A percentile compares a stretch with the other conserved stretches of the same genome.
Conservation (phyloP, 2,888 invertebrate genomes). For the Phorcus lineatus region DNA sequence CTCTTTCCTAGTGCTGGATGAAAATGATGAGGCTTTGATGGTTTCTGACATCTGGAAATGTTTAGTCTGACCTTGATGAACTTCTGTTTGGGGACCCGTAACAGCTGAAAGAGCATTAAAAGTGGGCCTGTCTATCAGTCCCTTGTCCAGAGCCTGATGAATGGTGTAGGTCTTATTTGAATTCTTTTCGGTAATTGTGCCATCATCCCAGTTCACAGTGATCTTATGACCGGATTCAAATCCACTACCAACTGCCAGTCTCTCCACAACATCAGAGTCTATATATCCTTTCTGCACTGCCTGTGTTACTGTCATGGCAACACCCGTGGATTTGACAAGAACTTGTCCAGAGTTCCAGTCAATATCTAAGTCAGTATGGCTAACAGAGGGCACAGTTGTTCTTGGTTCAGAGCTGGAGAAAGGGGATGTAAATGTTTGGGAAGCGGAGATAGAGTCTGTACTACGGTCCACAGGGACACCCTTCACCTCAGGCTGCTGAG, state of each 20-base stretch:
- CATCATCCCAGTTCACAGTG: constrained; percentile 84
- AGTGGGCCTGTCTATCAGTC: constrained; percentile 60
- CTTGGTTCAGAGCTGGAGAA: constrained; percentile 29
- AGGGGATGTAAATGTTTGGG: constrained; percentile 29
- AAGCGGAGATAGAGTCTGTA: constrained; percentile 31
- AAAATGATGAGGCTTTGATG: background rate
- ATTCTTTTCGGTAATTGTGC: constrained; percentile 76
- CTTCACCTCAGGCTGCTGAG: constrained; percentile 24
- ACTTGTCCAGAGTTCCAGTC: constrained; percentile 65
- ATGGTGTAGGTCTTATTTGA: constrained; percentile 87
- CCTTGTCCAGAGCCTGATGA: constrained; percentile 81
- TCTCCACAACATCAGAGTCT: constrained; percentile 83
- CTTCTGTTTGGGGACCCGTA: constrained; percentile 24
- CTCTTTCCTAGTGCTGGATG: background rate
- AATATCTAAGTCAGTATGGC: constrained; percentile 51
- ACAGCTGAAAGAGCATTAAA: constrained; percentile 53
- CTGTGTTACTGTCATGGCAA: constrained; percentile 87
- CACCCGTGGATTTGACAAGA: constrained; percentile 81
- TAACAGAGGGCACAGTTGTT: constrained; percentile 12
- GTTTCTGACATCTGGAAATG: background rate
- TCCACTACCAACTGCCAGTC: constrained; percentile 68
- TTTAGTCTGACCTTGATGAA: background rate
- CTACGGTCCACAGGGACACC: constrained; percentile 35
- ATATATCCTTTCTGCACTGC: constrained; percentile 80
- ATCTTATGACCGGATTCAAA: constrained; percentile 51